These are phyloP conservation scores for Drosophila meridionalis DNA, from an alignment of 2,888 invertebrate genomes.

Conservation along the genomic window DNA sequence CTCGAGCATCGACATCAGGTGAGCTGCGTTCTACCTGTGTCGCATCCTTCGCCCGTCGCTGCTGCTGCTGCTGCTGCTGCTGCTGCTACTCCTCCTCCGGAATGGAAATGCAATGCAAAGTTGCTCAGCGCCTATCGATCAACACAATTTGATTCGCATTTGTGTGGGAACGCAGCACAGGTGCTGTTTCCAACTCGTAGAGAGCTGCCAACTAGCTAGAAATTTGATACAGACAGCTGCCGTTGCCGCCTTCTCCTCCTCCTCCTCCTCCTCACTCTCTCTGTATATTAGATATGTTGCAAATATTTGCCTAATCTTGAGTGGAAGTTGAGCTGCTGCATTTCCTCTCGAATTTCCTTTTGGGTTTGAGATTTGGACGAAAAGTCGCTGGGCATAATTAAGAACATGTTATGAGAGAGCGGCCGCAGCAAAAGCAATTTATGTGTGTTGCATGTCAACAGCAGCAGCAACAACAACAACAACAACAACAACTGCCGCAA, in stretches of 20 bases:
- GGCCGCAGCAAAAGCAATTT: neutral
- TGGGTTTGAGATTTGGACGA: slow-evolving; percentile 41
- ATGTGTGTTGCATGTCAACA: slow-evolving; percentile 19
- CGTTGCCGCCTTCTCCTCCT: neutral
- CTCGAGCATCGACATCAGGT: slow-evolving; percentile 18
- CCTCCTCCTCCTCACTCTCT: neutral
- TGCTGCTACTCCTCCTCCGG: neutral
- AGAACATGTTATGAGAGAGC: slow-evolving; percentile 58
- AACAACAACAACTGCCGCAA: slow-evolving; percentile 33
- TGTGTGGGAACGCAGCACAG: slow-evolving; percentile 72
- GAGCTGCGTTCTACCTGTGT: slow-evolving; percentile 14
- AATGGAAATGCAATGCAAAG: slow-evolving; percentile 41
- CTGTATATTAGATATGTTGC: slow-evolving; percentile 45
- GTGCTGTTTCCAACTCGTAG: slow-evolving; percentile 62
- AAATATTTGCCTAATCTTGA: slow-evolving; percentile 65
- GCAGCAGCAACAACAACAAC: slow-evolving; percentile 7
- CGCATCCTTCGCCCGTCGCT: slow-evolving; percentile 16
- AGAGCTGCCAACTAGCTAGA: slow-evolving; percentile 30
- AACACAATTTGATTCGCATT: slow-evolving; percentile 76
- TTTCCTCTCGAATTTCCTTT: slow-evolving; percentile 46
- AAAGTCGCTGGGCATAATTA: slow-evolving; percentile 59
- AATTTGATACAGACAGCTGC: slow-evolving; percentile 59
- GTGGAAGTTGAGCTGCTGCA: slow-evolving; percentile 12
- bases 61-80: neutral
- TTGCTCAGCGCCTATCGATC: slow-evolving; percentile 61